Conservation (phyloP, 1,140 invertebrate species). For the Drosophila lowei region DNA sequence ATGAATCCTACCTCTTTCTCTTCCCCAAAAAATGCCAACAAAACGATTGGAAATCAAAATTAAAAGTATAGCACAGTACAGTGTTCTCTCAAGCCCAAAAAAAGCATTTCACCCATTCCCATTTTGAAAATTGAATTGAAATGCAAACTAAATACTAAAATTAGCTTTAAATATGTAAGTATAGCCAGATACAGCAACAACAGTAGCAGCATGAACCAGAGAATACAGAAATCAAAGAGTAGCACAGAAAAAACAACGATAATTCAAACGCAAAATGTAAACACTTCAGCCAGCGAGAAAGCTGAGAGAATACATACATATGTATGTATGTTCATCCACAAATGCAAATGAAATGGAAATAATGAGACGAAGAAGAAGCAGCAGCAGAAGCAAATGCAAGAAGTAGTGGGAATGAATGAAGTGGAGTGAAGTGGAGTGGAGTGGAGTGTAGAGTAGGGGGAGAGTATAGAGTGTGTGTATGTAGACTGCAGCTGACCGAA, state of each 20-base stretch:
- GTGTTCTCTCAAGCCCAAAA: constrained; percentile 25
- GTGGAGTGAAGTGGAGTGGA: background rate
- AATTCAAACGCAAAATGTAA: constrained; percentile 79
- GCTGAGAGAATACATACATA: constrained; percentile 32
- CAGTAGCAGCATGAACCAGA: constrained; percentile 38
- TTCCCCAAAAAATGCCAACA: too few species aligned
- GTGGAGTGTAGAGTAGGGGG: background rate
- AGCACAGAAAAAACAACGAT: constrained; percentile 62
- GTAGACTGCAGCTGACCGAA: too few species aligned
- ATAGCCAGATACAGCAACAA: constrained; percentile 41
- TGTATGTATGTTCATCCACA: background rate
- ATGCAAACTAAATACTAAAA: constrained; percentile 79
- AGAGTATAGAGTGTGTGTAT: too few species aligned
- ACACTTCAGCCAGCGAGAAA: constrained; percentile 61
- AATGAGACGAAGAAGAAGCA: constrained; percentile 32
- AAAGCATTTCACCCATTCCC: constrained; percentile 15
- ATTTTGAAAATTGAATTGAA: constrained; percentile 68
- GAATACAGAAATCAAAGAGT: constrained; percentile 64
- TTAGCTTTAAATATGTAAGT: constrained; percentile 74
- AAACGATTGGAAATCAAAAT: constrained; percentile 13
- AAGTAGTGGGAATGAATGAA: constrained; percentile 2
- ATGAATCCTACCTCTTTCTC: too few species aligned
- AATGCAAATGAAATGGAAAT: constrained; percentile 30
- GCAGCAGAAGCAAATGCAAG: constrained; percentile 46
- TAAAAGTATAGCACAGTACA: constrained; percentile 59